Evolutionary conservation across 1,140 invertebrate species (phyloP), one percentile per base, ranked within the genome.

Genomic region (Drosophila teissieri): DNA sequence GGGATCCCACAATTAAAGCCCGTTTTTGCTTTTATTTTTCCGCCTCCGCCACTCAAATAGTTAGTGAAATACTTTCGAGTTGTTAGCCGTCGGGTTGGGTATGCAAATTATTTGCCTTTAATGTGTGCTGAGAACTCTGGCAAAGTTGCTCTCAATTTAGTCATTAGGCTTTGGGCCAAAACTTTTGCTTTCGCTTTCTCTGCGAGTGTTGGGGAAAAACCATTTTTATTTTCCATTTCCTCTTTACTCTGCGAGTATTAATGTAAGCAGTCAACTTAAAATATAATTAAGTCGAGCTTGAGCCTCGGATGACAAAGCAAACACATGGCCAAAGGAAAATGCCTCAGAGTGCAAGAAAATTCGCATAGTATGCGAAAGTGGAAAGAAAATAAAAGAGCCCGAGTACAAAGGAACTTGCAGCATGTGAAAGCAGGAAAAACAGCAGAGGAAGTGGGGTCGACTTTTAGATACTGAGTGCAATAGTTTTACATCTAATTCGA

Each of bases 41-140:
- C 62, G 11, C 19, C 54, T 15, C 17, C n/a, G 36, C 31, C 63
- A 54, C 36, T 69, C 51, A 37, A 78, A 75, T 65, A 63, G 64
- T 48, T 45, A 37, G 62, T 40, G 44, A 49, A 72, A 72, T 72
- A 72, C 68, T 72, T 70, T 70, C 64, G 62, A 54, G 62, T 65
- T 77, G 56, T 62, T 62, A 51, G 48, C 51, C 19, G 34, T 36
- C 46, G 78, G 85, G n/a, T 48, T 67, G 86, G 75, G 63, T 84
- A 88, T 88, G 83, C 80, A 89, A 84, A 88, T 88, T 83, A 83
- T 88, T 88, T 88, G 61, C 19, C 83, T 75, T 72, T 88, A 79
- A 82, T 86, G 61, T 78, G 61, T 65, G 64, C 37, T 53, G 52
- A 78, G 67, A 82, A 82, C 53, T 88, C 80, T 42, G 31, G 24